Evolutionary conservation across 1,140 invertebrate genomes (phyloP), one percentile per base, ranked within the genome.

Genomic region (Camponotus floridanus): DNA sequence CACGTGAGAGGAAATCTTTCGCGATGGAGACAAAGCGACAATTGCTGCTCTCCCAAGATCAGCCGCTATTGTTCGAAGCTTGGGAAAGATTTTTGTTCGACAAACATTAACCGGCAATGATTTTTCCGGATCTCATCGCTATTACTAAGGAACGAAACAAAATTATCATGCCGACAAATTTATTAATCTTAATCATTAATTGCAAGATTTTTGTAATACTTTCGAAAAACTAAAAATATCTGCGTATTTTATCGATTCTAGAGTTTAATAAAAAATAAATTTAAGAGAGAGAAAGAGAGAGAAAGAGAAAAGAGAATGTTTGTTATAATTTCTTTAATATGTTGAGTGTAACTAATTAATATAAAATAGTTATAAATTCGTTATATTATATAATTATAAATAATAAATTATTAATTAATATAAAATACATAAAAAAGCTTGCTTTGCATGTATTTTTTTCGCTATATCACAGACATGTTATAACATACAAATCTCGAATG

Each of bases 21-120:
- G 51, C 65, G 36, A 26, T 39, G 45, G 26, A 18, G 36, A 59
- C 51, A 39, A 68, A 80, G 64, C 51, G 78, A 71, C 79, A 83
- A 48, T 83, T 81, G 67, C 48, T n/a, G 21, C 55, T 61, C 55
- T 81, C 18, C 45, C 36, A 8, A 48, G 67, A 73, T 83, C 39
- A n/a, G 9, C 5, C 13, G 39, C 51, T 9, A 64, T 76, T 76
- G 59, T 76, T 76, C 39, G 13, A 31, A n/a, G 65, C 18, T 70
- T 13, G 67, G 1, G n/a, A 55, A 76, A 64, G 45, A 79, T 79
- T 67, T 79, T 51, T 26, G 18, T 67, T 67, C 3, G 31, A 31
- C 45, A 39, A 51, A 67, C 18, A 8, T 65, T 51, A 39, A 67
- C 31, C 11, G n/a, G 18, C 13, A 26, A 3, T 79, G 42, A 65